Evolutionary conservation across 2,113 vertebrate genomes (phyloP).

Genomic region (Coryphaenoides rupestris): DNA sequence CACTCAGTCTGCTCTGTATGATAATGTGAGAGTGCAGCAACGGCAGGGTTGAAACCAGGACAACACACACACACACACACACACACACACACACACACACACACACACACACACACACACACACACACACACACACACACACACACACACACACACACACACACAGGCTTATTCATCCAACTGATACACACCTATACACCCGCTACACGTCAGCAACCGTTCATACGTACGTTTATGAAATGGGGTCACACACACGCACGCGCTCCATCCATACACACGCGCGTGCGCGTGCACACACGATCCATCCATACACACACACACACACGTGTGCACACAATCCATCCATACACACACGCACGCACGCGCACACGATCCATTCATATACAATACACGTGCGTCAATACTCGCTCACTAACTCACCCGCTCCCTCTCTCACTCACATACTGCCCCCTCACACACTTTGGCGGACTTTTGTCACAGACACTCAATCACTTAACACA

Average conservation of each 20-base stretch:
- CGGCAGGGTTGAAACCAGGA: slow-evolving; percentile 66
- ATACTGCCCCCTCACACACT: too few relatives aligned
- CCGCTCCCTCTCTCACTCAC: too few relatives aligned
- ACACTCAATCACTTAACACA: too few relatives aligned
- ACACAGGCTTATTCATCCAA: neutral
- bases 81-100: slow-evolving; percentile 10
- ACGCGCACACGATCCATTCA: neutral
- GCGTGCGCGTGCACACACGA: neutral
- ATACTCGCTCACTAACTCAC: neutral
- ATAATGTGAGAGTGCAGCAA: slow-evolving; percentile 66
- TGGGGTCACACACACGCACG: neutral
- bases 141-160: neutral
- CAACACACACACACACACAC: slow-evolving; percentile 33
- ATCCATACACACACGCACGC: neutral
- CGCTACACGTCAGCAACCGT: neutral
- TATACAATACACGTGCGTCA: neutral
- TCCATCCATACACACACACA: too few relatives aligned
- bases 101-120: slow-evolving; percentile 14
- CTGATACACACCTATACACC: neutral
- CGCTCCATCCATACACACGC: slow-evolving; percentile 7
- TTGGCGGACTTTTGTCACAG: too few relatives aligned
- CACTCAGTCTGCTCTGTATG: slow-evolving; percentile 74
- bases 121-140: slow-evolving; percentile 10
- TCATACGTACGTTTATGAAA: neutral
- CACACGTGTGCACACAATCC: too few relatives aligned